Evolutionary conservation across 2,113 vertebrate species (phyloP).

Genomic region (Sturnus vulgaris): DNA sequence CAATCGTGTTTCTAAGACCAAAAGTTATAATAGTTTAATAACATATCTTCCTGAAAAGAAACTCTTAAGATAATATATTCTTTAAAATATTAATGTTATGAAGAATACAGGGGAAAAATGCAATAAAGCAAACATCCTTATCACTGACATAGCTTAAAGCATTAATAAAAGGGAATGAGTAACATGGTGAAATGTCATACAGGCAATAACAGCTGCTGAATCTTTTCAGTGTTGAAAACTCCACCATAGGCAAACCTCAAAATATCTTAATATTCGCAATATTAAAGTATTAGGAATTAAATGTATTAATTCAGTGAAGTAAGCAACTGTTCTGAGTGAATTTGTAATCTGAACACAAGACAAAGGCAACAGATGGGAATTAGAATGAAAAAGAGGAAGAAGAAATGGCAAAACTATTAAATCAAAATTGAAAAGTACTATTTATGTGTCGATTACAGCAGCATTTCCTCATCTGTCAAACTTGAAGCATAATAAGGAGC

Average conservation of each 20-base stretch:
- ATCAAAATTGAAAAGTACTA: conserved; percentile 19
- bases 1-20: background rate
- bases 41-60: background rate
- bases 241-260: background rate
- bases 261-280: background rate
- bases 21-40: background rate
- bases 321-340: background rate
- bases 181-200: background rate
- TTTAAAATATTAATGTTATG: background rate
- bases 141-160: background rate
- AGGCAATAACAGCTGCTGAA: background rate
- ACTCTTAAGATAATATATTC: background rate
- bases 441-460: background rate
- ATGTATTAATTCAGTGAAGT: background rate
- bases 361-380: background rate
- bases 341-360: background rate
- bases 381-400: background rate
- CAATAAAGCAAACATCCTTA: background rate
- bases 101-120: background rate
- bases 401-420: background rate
- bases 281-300: background rate
- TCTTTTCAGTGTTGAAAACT: background rate
- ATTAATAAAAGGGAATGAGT: background rate
- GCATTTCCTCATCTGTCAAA: conserved; percentile 4
- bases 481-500: background rate